Evolutionary conservation across 2,888 invertebrate genomes (phyloP).

Genomic region (Petrolisthes manimaculis): DNA sequence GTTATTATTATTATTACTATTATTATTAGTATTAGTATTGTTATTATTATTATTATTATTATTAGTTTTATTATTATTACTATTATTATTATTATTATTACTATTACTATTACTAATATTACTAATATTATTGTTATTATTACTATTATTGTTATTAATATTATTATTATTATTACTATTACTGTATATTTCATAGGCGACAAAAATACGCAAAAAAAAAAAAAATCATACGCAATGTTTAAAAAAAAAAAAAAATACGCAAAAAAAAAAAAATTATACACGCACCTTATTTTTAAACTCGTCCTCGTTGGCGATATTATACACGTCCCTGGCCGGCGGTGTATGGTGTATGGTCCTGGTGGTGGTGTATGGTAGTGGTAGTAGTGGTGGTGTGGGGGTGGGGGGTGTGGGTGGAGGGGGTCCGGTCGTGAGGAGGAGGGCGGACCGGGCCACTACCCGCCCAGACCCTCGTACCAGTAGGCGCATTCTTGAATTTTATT

Average conservation of each 20-base stretch:
- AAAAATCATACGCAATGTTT: too few relatives aligned
- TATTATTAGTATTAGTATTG: slow-evolving; percentile 73
- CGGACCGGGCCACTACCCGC: background rate
- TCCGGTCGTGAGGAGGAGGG: background rate
- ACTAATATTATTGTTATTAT: too few relatives aligned
- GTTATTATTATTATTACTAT: too few relatives aligned
- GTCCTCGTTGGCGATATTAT: slow-evolving; percentile 52
- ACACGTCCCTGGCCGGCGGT: slow-evolving; percentile 44
- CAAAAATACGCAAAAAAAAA: too few relatives aligned
- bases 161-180: background rate
- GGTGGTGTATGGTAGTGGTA: background rate
- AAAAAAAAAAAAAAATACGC: background rate
- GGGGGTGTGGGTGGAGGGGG: background rate
- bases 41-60: slow-evolving; percentile 86
- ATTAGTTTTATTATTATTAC: too few relatives aligned
- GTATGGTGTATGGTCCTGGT: slow-evolving; percentile 24
- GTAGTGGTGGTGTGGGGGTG: background rate
- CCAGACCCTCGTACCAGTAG: background rate
- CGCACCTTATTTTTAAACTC: slow-evolving; percentile 70
- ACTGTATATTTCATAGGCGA: too few relatives aligned
- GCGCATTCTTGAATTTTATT: slow-evolving; percentile 2
- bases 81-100: background rate
- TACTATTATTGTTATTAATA: too few relatives aligned
- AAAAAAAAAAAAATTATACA: background rate
- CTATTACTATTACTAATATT: too few relatives aligned